A percentile compares a stretch with the other conserved stretches of the same genome.
These are phyloP conservation scores for Microcebus griseorufus DNA, from an alignment of 2,113 vertebrate genomes.

Conservation along the genomic window DNA sequence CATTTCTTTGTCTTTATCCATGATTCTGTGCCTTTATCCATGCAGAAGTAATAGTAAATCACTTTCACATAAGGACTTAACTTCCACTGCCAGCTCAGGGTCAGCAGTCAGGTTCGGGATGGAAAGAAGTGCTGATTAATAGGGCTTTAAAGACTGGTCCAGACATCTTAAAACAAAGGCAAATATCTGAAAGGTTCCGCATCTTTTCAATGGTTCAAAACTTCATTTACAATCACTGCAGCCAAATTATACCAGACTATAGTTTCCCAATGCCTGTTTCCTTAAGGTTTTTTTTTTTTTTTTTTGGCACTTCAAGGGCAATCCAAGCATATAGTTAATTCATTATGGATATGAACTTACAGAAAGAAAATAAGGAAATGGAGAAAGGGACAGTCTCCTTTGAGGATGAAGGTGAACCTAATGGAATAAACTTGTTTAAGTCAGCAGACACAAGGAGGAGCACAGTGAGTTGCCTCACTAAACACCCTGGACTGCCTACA, in stretches of 20 bases:
- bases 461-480: neutral
- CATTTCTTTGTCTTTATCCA: conserved; percentile 24
- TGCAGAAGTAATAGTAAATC: conserved; percentile 55
- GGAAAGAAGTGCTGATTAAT: conserved; percentile 32
- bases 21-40: conserved; percentile 7
- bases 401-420: neutral
- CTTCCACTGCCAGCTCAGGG: conserved; percentile 35
- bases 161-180: conserved; percentile 23
- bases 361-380: neutral
- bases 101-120: conserved; percentile 42
- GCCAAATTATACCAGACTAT: neutral
- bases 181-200: neutral
- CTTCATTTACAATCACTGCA: neutral
- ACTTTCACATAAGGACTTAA: conserved; percentile 49
- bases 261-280: neutral
- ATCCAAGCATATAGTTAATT: neutral
- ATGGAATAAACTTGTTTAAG: neutral
- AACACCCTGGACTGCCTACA: neutral
- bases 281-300: neutral
- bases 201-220: neutral
- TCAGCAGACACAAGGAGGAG: neutral
- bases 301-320: neutral
- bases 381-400: neutral
- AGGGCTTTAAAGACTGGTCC: conserved; percentile 27
- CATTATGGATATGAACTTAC: neutral